Conservation (phyloP, 2,113 vertebrate species). For the Lagopus leucura region DNA sequence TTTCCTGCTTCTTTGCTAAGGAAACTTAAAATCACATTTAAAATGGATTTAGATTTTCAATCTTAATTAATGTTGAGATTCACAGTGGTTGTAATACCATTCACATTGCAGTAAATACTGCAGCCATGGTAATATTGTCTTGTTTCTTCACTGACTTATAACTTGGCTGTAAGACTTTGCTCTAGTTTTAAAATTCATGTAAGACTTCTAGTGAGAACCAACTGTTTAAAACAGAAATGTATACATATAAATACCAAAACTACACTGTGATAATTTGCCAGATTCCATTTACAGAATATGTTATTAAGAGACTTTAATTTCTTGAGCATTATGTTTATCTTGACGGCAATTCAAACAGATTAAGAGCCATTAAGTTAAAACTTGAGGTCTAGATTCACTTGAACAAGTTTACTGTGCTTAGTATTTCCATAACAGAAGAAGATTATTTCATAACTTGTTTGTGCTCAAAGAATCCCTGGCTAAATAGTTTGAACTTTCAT, state of each 20-base stretch:
- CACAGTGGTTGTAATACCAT: background rate
- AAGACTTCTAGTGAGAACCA: background rate
- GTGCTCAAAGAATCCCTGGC: background rate
- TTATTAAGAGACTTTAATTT: background rate
- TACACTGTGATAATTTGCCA: background rate
- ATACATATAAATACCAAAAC: background rate
- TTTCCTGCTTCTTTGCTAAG: background rate
- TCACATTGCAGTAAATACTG: background rate
- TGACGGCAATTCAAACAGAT: slow-evolving; percentile 1
- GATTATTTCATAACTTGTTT: background rate
- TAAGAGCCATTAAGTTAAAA: slow-evolving; percentile 16
- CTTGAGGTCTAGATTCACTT: background rate
- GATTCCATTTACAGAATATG: background rate
- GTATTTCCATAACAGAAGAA: background rate
- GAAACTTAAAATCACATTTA: background rate
- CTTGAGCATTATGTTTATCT: background rate
- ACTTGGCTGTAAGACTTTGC: background rate
- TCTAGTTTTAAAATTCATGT: background rate
- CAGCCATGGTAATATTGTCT: background rate
- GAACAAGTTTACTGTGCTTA: background rate
- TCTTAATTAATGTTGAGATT: background rate
- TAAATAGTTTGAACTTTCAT: background rate
- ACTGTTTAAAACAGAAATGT: background rate
- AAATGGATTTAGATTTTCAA: background rate
- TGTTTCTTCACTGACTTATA: background rate